Evolutionary conservation across 2,113 vertebrate genomes (phyloP).

Genomic region (Plecturocebus donacophilus): DNA sequence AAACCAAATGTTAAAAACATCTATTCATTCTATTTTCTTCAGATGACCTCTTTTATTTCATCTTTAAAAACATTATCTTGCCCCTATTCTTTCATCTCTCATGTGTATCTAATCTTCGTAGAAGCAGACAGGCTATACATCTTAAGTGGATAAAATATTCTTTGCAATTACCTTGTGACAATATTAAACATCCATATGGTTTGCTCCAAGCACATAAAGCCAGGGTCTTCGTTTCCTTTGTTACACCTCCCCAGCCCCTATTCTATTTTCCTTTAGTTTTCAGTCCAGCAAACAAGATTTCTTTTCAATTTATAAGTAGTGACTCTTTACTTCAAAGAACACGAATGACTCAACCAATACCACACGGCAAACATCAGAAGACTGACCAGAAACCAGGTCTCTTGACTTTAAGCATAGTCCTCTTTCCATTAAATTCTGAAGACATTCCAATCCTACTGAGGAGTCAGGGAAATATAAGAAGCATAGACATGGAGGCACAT

Average conservation of each 20-base stretch:
- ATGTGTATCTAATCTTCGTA: background rate
- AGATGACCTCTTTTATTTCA: slow-evolving; percentile 14
- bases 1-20: slow-evolving; percentile 13
- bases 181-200: background rate
- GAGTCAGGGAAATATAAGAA: slow-evolving; percentile 52
- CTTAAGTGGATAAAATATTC: slow-evolving; percentile 30
- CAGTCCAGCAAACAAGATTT: slow-evolving; percentile 6
- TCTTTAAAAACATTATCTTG: slow-evolving; percentile 33
- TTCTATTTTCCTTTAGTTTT: background rate
- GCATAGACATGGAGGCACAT: background rate
- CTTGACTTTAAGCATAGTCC: slow-evolving; percentile 6
- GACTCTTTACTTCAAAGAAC: slow-evolving; percentile 28
- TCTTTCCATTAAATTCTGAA: slow-evolving; percentile 23
- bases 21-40: slow-evolving; percentile 14
- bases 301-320: background rate
- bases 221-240: background rate
- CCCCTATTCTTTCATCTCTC: slow-evolving; percentile 22
- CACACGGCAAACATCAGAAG: slow-evolving; percentile 2
- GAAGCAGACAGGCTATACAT: slow-evolving; percentile 35
- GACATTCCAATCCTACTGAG: slow-evolving; percentile 38
- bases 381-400: slow-evolving; percentile 41
- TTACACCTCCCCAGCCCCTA: background rate
- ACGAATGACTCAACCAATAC: slow-evolving; percentile 35
- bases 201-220: background rate
- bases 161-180: background rate